Evolutionary conservation across 2,113 vertebrate species (phyloP), one percentile per base, ranked within the genome.

Genomic region (Ailuropoda melanoleuca): DNA sequence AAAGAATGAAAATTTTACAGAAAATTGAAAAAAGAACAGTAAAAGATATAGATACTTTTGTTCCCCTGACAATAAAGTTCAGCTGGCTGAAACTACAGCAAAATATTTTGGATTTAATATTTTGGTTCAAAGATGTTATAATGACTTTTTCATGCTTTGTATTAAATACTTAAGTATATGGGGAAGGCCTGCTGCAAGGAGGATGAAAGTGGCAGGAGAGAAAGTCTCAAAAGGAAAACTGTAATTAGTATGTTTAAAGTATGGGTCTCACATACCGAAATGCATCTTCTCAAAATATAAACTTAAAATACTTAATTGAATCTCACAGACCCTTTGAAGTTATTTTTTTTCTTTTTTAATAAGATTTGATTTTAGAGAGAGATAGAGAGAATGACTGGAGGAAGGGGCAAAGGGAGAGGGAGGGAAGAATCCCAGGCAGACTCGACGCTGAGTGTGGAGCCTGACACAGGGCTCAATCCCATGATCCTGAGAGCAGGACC

Each of bases 1-100:
- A 88, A 96, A 53, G 39, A 81, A 84, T 78, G 29, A 96, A 72
- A n/a, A 64, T 37, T n/a, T 92, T 95, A 64, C 85, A 17, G 66
- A 96, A 92, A 84, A 80, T 23, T 74, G 70, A 93, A 94, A 43
- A 64, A 66, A 82, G 23, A 86, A 84, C 10, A 82, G 26, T 19
- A 66, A 86, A 97, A 88, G 3, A 58, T 53, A 26, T 18, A 92
- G 46, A 18, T 8, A 43, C 18, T 88, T 81, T 37, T 68, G 5
- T 19, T 93, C 34, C 37, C 29, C 31, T 64, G 77, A 90, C 24
- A 96, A 46, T 64, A 84, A 90, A 80, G n/a, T 60, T 92, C 87
- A 86, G 19, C 3, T 80, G 1, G 4, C 24, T 95, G 46, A 1
- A 19, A 93, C 19, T 48, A 56, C 4, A 14, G 4, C 26, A 96